These are phyloP conservation scores for Sinhomidia bicolor DNA, from an alignment of 2,888 invertebrate genomes.

Conservation along the genomic window DNA sequence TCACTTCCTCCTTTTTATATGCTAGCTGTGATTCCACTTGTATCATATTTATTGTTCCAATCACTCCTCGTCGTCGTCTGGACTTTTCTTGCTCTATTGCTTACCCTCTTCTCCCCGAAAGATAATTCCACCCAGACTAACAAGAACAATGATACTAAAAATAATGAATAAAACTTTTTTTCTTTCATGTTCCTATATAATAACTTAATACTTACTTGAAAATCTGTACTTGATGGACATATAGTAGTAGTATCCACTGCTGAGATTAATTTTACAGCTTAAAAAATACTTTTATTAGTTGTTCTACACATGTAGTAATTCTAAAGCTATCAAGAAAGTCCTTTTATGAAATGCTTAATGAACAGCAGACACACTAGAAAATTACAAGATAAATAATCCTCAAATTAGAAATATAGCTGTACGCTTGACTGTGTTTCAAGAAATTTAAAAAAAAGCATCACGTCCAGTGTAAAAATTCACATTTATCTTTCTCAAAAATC, in stretches of 20 bases:
- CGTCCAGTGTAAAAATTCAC: too few relatives aligned
- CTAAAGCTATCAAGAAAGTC: too few relatives aligned
- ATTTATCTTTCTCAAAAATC: too few relatives aligned
- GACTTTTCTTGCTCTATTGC: slow-evolving; percentile 77
- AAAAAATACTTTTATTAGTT: too few relatives aligned
- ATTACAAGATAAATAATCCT: not conserved
- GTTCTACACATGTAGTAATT: too few relatives aligned
- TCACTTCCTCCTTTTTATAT: slow-evolving; percentile 76
- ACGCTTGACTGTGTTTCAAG: too few relatives aligned
- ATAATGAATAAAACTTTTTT: not conserved
- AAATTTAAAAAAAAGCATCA: too few relatives aligned
- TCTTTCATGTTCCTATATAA: too few relatives aligned
- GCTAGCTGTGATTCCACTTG: slow-evolving; percentile 77
- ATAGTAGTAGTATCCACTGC: too few relatives aligned
- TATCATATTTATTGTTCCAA: slow-evolving; percentile 77
- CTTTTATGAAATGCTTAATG: not conserved
- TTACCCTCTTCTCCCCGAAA: slow-evolving; percentile 72
- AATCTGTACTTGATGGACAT: too few relatives aligned
- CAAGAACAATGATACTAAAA: slow-evolving; percentile 42
- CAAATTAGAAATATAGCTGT: not conserved
- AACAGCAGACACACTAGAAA: not conserved
- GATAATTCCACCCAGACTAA: slow-evolving; percentile 33
- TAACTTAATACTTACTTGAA: too few relatives aligned
- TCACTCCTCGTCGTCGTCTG: slow-evolving; percentile 78
- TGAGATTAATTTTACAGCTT: too few relatives aligned